Evolutionary conservation across 2,888 invertebrate genomes (phyloP), one percentile per base, ranked within the genome.

Genomic region (Protonemura montana): DNA sequence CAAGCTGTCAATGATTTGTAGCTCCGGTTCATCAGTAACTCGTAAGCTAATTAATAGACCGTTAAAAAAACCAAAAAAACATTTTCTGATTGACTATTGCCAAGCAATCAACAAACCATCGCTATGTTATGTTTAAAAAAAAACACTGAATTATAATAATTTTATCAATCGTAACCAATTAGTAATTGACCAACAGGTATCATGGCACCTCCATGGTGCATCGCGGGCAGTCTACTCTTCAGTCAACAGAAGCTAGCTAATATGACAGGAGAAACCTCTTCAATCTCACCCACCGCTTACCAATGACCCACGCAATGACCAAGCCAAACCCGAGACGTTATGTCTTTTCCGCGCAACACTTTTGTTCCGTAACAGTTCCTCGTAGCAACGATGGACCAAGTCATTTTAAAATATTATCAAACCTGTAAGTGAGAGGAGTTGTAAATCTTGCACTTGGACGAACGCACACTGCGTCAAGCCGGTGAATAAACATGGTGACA

Each of bases 361-460:
- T 59, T 21, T 59, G 59, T 59, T 59, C 59, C 16, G 59, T 59
- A 59, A 59, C 21, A 10, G 21, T 59, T 59, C 59, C 21, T 59
- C 59, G 59, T 59, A n/a, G 59, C 21, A 59, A 59, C n/a, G 59
- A 59, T 59, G 59, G 59, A 59, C 59, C 59, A 59, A 59, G 59
- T 16, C 59, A 59, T 59, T 59, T n/a, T 21, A 59, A 59, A 10
- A 13, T 10, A 59, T 59, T 59, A 59, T 59, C 59, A 59, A 59
- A 59, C 59, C 59, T 25, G 78, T 27, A 78, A 78, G 26, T 16
- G n/a, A 26, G 26, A 26, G 26, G 26, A 27, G 27, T 16, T 26
- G 78, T 78, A 27, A 28, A 26, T 78, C 10, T 27, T 2, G 27
- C 10, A n/a, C 26, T 25, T 21, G 78, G 78, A 25, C 28, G 26